These are phyloP conservation scores for Taphrorychus bicolor DNA, from an alignment of 2,888 invertebrate species.

Conservation along the genomic window DNA sequence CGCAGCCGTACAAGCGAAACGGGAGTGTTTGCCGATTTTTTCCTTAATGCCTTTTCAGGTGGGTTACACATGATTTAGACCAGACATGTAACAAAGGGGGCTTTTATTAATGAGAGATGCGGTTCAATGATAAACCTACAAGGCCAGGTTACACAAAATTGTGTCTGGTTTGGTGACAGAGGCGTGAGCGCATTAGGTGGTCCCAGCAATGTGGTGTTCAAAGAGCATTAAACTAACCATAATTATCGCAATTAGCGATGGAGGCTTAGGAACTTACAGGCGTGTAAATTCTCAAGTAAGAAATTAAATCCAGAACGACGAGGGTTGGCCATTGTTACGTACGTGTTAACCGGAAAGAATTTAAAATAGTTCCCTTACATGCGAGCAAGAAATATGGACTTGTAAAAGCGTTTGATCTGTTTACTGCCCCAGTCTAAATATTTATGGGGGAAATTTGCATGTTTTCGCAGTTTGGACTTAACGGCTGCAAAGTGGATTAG, in stretches of 20 bases:
- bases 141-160: constrained; percentile 31
- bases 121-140: constrained; percentile 31
- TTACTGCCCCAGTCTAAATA: constrained; percentile 29
- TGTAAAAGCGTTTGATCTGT: constrained; percentile 40
- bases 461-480: constrained; percentile 35
- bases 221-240: neutral
- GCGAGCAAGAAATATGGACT: constrained; percentile 38
- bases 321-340: neutral
- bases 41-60: constrained; percentile 10
- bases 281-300: neutral
- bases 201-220: constrained; percentile 4
- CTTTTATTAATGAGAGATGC: constrained; percentile 37
- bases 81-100: constrained; percentile 28
- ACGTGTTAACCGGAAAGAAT: constrained; percentile 35
- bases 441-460: constrained; percentile 39
- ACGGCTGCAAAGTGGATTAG: constrained; percentile 26
- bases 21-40: constrained; percentile 4
- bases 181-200: constrained; percentile 40
- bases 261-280: neutral
- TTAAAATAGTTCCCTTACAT: constrained; percentile 39
- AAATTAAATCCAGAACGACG: neutral
- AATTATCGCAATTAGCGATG: constrained; percentile 7
- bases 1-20: neutral
- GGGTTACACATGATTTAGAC: constrained; percentile 22
- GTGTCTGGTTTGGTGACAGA: constrained; percentile 24